Percentiles rank a stretch among this genome's conserved stretches.
Evolutionary conservation across 1,140 invertebrate species (phyloP).

Genomic region (Caenorhabditis inopinata): DNA sequence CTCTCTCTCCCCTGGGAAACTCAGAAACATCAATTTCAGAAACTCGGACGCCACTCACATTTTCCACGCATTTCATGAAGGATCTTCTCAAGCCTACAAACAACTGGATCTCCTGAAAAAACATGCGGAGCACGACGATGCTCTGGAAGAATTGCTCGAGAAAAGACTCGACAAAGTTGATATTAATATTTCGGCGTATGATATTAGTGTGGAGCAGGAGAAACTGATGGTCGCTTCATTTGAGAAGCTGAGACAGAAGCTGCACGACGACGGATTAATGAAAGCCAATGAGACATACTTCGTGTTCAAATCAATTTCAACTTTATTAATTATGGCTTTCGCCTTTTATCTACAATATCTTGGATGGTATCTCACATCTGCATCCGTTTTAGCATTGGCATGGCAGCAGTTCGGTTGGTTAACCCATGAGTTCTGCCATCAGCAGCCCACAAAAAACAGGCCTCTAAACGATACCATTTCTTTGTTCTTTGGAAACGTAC

Average conservation of each 20-base stretch:
- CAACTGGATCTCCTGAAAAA: slow-evolving; percentile 57
- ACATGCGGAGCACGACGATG: slow-evolving; percentile 1
- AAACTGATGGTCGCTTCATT: slow-evolving; percentile 63
- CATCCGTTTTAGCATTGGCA: slow-evolving; percentile 56
- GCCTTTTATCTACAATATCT: slow-evolving; percentile 60
- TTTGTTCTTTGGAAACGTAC: slow-evolving; percentile 60
- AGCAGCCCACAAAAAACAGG: slow-evolving; percentile 61
- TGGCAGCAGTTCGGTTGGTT: slow-evolving; percentile 66
- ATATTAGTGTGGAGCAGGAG: slow-evolving; percentile 62
- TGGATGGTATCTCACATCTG: slow-evolving; percentile 59
- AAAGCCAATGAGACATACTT: slow-evolving; percentile 52
- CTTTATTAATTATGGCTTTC: slow-evolving; percentile 48
- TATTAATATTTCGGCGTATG: slow-evolving; percentile 55
- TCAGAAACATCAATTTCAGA: slow-evolving; percentile 51
- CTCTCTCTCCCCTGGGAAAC: not conserved
- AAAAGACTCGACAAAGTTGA: slow-evolving; percentile 43
- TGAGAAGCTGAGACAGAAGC: slow-evolving; percentile 57
- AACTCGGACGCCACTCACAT: slow-evolving; percentile 65
- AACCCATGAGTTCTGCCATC: slow-evolving; percentile 64
- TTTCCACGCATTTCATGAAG: slow-evolving; percentile 63
- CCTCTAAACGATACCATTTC: slow-evolving; percentile 53
- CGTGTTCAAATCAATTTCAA: slow-evolving; percentile 52
- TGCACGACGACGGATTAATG: slow-evolving; percentile 62
- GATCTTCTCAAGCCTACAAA: slow-evolving; percentile 58
- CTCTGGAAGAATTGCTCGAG: not conserved